These are phyloP conservation scores for Diaperis boleti DNA, from an alignment of 2,888 invertebrate genomes.

Conservation along the genomic window DNA sequence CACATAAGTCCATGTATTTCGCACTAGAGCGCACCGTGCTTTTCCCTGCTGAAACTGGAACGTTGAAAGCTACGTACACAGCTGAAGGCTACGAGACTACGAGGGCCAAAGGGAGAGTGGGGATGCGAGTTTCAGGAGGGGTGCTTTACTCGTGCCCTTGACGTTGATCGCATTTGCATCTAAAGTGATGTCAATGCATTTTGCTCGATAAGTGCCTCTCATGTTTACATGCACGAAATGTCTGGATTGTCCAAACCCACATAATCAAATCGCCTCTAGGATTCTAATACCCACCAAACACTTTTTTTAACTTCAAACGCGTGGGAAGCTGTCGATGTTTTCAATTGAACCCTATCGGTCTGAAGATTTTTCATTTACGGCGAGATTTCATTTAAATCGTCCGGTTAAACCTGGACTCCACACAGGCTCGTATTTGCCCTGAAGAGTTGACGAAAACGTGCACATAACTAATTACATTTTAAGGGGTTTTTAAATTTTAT, in stretches of 20 bases:
- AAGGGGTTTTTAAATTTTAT: too few relatives aligned
- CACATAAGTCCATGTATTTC: conserved; percentile 52
- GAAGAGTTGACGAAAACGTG: too few relatives aligned
- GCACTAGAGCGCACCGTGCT: conserved; percentile 47
- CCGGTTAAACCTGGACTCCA: too few relatives aligned
- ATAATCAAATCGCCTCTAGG: conserved; percentile 3
- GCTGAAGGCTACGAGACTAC: conserved; percentile 49
- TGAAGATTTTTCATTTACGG: conserved; percentile 1
- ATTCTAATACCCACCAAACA: background rate
- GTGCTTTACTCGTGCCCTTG: conserved; percentile 47
- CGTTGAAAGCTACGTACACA: conserved; percentile 45
- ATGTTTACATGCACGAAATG: conserved; percentile 36
- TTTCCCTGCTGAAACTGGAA: conserved; percentile 51
- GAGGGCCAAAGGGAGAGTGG: conserved; percentile 44
- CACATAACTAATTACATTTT: too few relatives aligned
- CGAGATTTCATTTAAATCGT: background rate
- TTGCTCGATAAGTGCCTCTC: conserved; percentile 25
- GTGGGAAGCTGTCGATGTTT: conserved; percentile 2
- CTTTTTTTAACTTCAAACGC: background rate
- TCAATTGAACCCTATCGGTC: conserved; percentile 8
- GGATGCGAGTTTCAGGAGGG: conserved; percentile 43
- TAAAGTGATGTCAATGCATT: conserved; percentile 48
- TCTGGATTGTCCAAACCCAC: conserved; percentile 26
- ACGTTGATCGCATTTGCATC: conserved; percentile 49
- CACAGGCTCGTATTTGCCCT: too few relatives aligned